Conservation (phyloP, 2,797 vertebrate genomes). For the Enteromius thamalakanensis region DNA sequence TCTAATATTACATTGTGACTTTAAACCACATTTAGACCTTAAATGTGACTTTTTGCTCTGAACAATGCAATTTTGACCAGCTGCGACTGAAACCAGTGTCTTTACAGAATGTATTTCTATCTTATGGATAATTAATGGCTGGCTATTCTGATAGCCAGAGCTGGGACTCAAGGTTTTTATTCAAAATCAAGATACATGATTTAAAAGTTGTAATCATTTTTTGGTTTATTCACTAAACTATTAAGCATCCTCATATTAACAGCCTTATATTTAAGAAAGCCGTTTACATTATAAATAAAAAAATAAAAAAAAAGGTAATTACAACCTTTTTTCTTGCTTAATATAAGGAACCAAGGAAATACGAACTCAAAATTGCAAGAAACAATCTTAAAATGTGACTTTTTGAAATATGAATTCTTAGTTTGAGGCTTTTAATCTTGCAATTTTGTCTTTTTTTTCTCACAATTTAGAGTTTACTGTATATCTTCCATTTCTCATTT, state of each 20-base stretch:
- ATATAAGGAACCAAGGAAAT: background rate
- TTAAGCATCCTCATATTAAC: background rate
- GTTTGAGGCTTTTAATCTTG: background rate
- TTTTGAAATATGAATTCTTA: background rate
- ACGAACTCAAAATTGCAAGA: background rate
- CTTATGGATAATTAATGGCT: no score
- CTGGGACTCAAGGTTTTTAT: background rate
- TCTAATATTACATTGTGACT: background rate
- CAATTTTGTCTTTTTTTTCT: background rate
- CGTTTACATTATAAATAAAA: background rate
- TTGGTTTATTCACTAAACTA: background rate
- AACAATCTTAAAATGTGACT: background rate
- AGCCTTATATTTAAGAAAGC: background rate
- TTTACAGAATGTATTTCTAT: background rate
- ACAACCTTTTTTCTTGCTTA: background rate
- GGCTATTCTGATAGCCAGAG: background rate
- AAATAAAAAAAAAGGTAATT: background rate
- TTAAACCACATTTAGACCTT: background rate
- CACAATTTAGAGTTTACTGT: no score
- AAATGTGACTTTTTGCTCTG: background rate
- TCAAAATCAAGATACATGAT: background rate
- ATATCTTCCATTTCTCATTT: no score
- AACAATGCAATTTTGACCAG: background rate
- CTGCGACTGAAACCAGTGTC: background rate
- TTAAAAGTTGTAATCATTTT: background rate